Evolutionary conservation across 2,113 vertebrate genomes (phyloP), one percentile per base, ranked within the genome.

Genomic region (Stegostoma tigrinum): DNA sequence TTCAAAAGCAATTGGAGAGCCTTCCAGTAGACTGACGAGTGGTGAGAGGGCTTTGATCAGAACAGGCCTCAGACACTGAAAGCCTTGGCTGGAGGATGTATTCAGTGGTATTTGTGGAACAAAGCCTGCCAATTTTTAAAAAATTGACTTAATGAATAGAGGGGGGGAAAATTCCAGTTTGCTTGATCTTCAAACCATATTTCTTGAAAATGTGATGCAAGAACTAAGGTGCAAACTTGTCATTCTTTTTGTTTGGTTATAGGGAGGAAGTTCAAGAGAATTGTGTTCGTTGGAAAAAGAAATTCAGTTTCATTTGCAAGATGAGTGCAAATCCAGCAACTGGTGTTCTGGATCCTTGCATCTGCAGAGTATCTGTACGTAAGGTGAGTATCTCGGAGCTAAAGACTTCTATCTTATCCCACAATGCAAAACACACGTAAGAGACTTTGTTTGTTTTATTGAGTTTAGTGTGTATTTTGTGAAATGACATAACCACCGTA

Each of bases 241-340:
- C 96, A 96, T 96, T 93, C 96, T 80, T 2, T 80, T 2, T 80
- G 86, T 48, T 48, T 48, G 1, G 48, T 48, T 72, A 0, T 95
- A 99, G 99, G 96, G 98, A 99, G 97, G 99, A 99, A 97, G 98
- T 99, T 66, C 98, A 98, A 96, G 98, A 99, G 96, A 99, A 99
- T 97, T 99, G 99, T 0, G 99, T 99, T 45, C 98, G 98, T 96
- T 99, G 99, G 99, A 98, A 97, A 96, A 99, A 99, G 97, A 98
- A 98, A 97, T 99, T 99, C 96, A 98, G 97, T 78, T 99, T 99
- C 45, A 98, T 99, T 96, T 99, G 99, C 80, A 99, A 99, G 96
- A 99, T 99, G 99, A 99, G 98, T 21, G 99, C 99, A 96, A 99
- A 98, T 97, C 98, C 99, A 0, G 98, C 98, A 96, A 99, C 99